A percentile compares a stretch with the other conserved stretches of the same genome.
Conservation (phyloP, 2,797 vertebrate species). For the Eospalax fontanierii region DNA sequence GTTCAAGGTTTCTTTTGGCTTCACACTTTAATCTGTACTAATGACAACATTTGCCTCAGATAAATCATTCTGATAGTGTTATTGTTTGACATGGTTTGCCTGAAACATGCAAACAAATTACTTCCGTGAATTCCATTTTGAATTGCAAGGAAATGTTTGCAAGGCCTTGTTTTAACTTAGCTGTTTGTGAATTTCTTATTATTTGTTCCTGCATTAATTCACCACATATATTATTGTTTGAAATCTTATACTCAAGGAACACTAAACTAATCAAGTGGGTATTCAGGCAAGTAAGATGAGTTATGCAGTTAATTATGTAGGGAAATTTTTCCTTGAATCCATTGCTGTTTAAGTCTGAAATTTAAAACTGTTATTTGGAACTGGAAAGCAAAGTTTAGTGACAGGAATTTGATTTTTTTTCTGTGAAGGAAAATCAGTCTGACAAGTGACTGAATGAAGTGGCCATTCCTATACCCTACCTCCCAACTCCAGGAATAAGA, state of each 20-base stretch:
- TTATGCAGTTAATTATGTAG: slow-evolving; percentile 64
- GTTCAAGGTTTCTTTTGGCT: background rate
- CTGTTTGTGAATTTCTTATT: slow-evolving; percentile 55
- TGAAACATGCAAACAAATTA: slow-evolving; percentile 55
- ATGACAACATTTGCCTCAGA: slow-evolving; percentile 8
- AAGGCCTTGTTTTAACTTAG: slow-evolving; percentile 74
- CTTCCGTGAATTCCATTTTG: slow-evolving; percentile 52
- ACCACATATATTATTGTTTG: slow-evolving; percentile 43
- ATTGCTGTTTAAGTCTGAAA: slow-evolving; percentile 58
- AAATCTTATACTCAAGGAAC: slow-evolving; percentile 43
- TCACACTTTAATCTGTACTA: slow-evolving; percentile 14
- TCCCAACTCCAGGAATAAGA: too few relatives aligned
- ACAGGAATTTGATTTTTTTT: slow-evolving; percentile 15
- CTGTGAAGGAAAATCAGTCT: too few relatives aligned
- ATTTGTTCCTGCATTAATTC: slow-evolving; percentile 59
- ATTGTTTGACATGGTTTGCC: slow-evolving; percentile 38
- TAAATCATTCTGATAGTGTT: slow-evolving; percentile 41
- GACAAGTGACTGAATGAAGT: too few relatives aligned
- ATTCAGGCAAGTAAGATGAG: slow-evolving; percentile 53
- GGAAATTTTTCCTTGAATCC: slow-evolving; percentile 67
- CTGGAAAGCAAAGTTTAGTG: slow-evolving; percentile 56
- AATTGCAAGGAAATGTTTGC: slow-evolving; percentile 56
- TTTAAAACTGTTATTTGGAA: slow-evolving; percentile 73
- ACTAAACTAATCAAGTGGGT: slow-evolving; percentile 46
- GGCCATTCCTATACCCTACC: too few relatives aligned